phyloP scores from a whole-genome alignment of 2,797 vertebrate genomes.

The Alauda arvensis region DNA sequence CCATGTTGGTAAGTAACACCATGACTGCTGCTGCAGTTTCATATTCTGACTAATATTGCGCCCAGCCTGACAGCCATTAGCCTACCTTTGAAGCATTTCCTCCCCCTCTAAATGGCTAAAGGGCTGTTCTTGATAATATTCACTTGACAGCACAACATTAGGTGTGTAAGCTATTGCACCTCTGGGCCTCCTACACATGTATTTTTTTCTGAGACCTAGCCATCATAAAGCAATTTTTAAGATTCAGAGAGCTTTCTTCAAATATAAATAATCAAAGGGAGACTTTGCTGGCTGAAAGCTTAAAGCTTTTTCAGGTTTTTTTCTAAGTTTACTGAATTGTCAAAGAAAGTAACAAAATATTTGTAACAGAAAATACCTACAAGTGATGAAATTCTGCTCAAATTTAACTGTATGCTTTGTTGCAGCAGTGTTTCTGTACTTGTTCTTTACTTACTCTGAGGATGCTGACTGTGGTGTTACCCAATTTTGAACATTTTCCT shows the following conservation, averaged over 20 bases:
- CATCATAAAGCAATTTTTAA: conserved; percentile 12
- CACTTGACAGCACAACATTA: conserved; percentile 26
- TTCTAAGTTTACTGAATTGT: not conserved
- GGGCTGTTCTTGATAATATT: not conserved
- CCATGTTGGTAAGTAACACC: not conserved
- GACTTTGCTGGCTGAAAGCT: not conserved
- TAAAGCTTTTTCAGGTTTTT: not conserved
- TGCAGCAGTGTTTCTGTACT: not conserved
- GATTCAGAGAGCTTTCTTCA: not conserved
- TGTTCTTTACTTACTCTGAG: not conserved
- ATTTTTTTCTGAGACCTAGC: not conserved
- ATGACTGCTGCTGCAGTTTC: not conserved
- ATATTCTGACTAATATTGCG: not conserved
- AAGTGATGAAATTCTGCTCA: not conserved
- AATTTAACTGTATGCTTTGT: not conserved
- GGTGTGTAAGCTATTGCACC: not conserved
- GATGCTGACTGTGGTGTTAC: not conserved
- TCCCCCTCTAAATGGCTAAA: conserved; percentile 13
- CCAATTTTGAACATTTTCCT: not conserved
- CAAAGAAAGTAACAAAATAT: not conserved
- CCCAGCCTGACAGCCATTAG: conserved; percentile 7
- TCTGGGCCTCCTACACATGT: not conserved
- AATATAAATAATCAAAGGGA: not conserved
- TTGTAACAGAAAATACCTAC: not conserved
- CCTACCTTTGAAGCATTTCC: conserved; percentile 11